A percentile compares a stretch with the other conserved stretches of the same genome.
Conservation (phyloP, 2,888 invertebrate species). For the Euclidia mi region DNA sequence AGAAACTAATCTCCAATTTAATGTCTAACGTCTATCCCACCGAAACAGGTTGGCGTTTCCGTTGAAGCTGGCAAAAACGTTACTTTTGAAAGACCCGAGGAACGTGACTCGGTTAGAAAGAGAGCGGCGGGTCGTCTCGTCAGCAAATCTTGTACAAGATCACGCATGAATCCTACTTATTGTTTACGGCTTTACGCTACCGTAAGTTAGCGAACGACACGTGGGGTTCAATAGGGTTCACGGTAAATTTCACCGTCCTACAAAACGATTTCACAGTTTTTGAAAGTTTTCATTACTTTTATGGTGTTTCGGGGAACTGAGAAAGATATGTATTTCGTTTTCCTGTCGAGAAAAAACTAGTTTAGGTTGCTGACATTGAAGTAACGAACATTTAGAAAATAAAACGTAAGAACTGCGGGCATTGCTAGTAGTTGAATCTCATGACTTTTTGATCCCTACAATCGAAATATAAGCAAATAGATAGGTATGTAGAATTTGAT, state of each 20-base stretch:
- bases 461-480: too few species aligned
- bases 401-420: too few species aligned
- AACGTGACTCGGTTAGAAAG: slow-evolving; percentile 60
- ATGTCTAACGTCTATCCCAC: slow-evolving; percentile 17
- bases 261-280: slow-evolving; percentile 20
- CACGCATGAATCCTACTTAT: slow-evolving; percentile 43
- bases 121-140: slow-evolving; percentile 40
- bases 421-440: too few species aligned
- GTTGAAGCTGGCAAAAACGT: slow-evolving; percentile 40
- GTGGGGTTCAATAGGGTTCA: slow-evolving; percentile 50
- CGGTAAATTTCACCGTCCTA: slow-evolving; percentile 38
- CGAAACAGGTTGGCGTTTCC: slow-evolving; percentile 43
- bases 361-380: too few species aligned
- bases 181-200: slow-evolving; percentile 54
- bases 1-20: slow-evolving; percentile 11
- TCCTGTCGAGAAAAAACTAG: too few species aligned
- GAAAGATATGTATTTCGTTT: too few species aligned
- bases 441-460: too few species aligned
- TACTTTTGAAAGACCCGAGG: slow-evolving; percentile 38
- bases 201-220: slow-evolving; percentile 36
- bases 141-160: slow-evolving; percentile 40
- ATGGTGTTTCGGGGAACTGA: too few species aligned
- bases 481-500: too few species aligned
- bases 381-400: too few species aligned
- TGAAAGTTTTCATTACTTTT: slow-evolving; percentile 18